Evolutionary conservation across 2,797 vertebrate species (phyloP).

Genomic region (Arvicola amphibius): DNA sequence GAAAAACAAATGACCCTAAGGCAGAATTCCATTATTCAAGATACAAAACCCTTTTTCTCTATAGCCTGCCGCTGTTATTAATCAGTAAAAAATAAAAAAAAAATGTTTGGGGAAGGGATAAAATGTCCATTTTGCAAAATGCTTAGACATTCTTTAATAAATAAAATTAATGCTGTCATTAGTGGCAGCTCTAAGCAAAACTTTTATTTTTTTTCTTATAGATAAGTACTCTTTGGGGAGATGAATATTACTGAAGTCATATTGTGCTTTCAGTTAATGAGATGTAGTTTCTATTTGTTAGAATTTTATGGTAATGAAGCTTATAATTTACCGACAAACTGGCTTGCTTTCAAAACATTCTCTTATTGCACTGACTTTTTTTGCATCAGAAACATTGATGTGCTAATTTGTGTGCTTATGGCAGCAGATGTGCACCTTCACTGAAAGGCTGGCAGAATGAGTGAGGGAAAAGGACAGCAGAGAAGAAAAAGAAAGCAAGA

Average conservation of each 20-base stretch:
- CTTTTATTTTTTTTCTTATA: conserved; percentile 81
- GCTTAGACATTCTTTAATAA: conserved; percentile 83
- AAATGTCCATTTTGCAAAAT: conserved; percentile 83
- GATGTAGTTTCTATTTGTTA: conserved; percentile 86
- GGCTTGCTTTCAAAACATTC: conserved; percentile 86
- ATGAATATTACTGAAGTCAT: conserved; percentile 86
- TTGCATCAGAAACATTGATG: conserved; percentile 82
- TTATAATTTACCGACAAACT: conserved; percentile 88
- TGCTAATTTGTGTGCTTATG: conserved; percentile 84
- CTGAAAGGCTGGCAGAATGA: conserved; percentile 73
- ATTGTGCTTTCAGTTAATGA: conserved; percentile 87
- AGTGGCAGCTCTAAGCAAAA: conserved; percentile 85
- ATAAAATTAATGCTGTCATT: conserved; percentile 85
- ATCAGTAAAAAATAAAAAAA: conserved; percentile 69
- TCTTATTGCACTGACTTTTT: conserved; percentile 79
- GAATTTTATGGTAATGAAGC: conserved; percentile 87
- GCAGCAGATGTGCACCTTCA: conserved; percentile 82
- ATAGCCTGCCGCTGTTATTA: conserved; percentile 66
- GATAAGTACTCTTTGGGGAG: conserved; percentile 85
- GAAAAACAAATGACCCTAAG: conserved; percentile 39
- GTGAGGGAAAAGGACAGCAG: neutral
- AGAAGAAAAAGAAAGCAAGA: neutral
- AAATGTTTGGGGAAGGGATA: conserved; percentile 5
- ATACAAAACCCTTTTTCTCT: conserved; percentile 49
- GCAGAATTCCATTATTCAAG: conserved; percentile 66